Evolutionary conservation across 2,888 invertebrate species (phyloP).

Genomic region (Polylopha cassiicola): DNA sequence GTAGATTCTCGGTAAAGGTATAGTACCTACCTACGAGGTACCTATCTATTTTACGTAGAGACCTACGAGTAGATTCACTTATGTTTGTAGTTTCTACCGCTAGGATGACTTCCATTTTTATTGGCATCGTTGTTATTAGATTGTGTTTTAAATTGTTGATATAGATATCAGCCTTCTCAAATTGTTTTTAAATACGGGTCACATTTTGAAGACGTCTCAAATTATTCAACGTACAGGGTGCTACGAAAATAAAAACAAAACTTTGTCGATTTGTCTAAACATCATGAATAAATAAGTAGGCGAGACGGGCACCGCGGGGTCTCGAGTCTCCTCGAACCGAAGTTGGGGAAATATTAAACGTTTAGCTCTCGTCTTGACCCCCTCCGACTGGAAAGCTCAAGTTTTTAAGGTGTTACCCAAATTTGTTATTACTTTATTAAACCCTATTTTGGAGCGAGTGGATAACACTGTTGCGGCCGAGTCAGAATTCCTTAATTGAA

Average conservation of each 20-base stretch:
- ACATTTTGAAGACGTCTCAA: constrained; percentile 5
- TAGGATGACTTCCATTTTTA: no score
- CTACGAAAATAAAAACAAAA: constrained; percentile 38
- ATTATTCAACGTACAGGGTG: constrained; percentile 18
- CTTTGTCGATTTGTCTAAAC: constrained; percentile 49
- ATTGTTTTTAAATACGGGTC: no score
- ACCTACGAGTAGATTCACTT: no score
- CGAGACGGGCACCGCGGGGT: constrained; percentile 27
- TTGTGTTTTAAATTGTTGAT: no score
- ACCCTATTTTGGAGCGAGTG: constrained; percentile 3
- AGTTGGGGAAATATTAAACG: constrained; percentile 49
- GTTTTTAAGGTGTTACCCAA: constrained; percentile 16
- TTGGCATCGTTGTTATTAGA: no score
- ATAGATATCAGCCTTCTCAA: no score
- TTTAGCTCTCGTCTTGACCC: constrained; percentile 26
- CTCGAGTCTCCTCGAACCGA: constrained; percentile 31
- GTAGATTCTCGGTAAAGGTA: no score
- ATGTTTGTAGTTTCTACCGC: no score
- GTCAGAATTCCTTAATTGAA: constrained; percentile 8
- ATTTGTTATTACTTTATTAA: constrained; percentile 17
- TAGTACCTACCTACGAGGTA: no score
- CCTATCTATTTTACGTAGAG: no score
- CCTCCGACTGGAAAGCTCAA: constrained; percentile 16
- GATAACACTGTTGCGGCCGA: constrained; percentile 2
- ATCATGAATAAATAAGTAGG: constrained; percentile 50